Percentiles rank a stretch among this genome's conserved stretches.
Evolutionary conservation across 2,888 invertebrate genomes (phyloP).

Genomic region (Sesamia inferens): DNA sequence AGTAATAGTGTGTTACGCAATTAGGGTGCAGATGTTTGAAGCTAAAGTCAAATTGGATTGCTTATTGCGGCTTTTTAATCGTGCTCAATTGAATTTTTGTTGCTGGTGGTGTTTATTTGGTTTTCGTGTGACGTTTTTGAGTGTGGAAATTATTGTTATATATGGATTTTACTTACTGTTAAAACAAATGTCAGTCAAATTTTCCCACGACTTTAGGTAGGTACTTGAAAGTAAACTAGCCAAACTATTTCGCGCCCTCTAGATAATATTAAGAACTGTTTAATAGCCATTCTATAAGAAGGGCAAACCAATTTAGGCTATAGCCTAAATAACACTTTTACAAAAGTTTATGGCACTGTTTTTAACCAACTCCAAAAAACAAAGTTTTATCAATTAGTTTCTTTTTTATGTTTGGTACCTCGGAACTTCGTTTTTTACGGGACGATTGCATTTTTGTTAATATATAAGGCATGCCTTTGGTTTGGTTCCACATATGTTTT

Average conservation of each 20-base stretch:
- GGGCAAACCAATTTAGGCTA: too few relatives aligned
- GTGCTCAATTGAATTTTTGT: neutral
- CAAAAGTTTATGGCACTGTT: neutral
- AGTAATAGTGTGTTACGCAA: too few relatives aligned
- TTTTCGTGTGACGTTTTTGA: neutral
- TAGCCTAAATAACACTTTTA: neutral
- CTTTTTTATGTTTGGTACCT: too few relatives aligned
- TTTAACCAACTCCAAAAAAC: neutral
- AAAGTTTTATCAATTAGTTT: too few relatives aligned
- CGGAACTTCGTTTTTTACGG: too few relatives aligned
- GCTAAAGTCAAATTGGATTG: neutral
- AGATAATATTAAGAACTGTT: neutral
- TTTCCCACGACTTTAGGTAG: too few relatives aligned
- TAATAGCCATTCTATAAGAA: too few relatives aligned
- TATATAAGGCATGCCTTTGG: too few relatives aligned
- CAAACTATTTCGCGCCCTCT: neutral
- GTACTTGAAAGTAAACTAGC: neutral
- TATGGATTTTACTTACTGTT: neutral
- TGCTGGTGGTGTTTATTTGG: neutral
- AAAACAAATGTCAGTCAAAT: neutral
- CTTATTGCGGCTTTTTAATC: neutral
- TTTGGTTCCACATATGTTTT: too few relatives aligned
- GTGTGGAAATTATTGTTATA: neutral
- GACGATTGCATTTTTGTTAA: too few relatives aligned
- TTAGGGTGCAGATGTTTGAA: neutral